phyloP scores from a whole-genome alignment of 2,888 invertebrate genomes.

The Lasioglossum figueresi region DNA sequence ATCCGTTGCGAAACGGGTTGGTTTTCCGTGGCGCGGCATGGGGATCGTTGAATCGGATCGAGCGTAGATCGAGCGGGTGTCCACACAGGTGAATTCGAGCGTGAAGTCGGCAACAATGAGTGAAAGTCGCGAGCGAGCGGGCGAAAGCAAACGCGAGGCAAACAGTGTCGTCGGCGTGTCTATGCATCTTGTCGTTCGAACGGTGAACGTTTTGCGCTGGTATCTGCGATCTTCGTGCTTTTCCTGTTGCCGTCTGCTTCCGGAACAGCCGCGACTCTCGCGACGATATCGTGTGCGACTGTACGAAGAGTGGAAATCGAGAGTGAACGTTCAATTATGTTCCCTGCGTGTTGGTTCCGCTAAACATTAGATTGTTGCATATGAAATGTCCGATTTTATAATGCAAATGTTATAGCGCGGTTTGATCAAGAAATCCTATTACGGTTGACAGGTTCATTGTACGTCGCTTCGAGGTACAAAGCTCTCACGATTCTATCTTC shows the following conservation, averaged over 20 bases:
- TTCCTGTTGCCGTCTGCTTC: not conserved
- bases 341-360: not conserved
- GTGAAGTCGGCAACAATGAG: constrained; percentile 68
- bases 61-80: constrained; percentile 42
- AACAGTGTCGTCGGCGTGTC: constrained; percentile 26
- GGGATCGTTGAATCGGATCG: constrained; percentile 33
- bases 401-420: too few relatives aligned
- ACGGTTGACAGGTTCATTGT: too few relatives aligned
- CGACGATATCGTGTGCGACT: not conserved
- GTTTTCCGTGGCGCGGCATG: not conserved
- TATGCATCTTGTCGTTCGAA: not conserved
- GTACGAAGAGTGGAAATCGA: not conserved
- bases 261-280: not conserved
- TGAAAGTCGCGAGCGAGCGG: constrained; percentile 54
- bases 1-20: constrained; percentile 3
- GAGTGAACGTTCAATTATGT: not conserved
- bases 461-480: too few relatives aligned
- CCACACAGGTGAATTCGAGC: constrained; percentile 62
- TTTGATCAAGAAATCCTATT: too few relatives aligned
- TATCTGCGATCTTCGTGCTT: constrained; percentile 29
- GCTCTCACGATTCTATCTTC: too few relatives aligned
- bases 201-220: constrained; percentile 3
- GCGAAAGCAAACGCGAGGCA: constrained; percentile 67
- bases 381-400: too few relatives aligned
- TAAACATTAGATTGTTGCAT: too few relatives aligned